phyloP scores from a whole-genome alignment of 35 echinoderm and acorn worm species.

The Acanthaster planci region DNA sequence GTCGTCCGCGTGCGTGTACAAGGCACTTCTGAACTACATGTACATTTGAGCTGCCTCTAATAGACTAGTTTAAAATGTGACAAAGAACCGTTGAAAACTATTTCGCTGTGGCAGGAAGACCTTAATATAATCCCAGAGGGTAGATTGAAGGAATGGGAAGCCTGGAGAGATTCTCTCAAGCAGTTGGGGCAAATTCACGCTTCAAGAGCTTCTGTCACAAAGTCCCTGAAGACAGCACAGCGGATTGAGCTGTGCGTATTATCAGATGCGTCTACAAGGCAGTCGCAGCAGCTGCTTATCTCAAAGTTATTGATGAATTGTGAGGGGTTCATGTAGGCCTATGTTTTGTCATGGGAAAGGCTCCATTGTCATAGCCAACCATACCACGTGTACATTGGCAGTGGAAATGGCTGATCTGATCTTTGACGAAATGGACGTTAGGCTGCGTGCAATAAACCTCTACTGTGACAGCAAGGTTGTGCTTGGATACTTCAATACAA shows the following conservation, averaged over 20 bases:
- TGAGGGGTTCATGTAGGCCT: neutral
- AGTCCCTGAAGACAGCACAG: neutral
- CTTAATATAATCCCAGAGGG: slow-evolving; percentile 27
- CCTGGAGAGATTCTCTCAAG: slow-evolving; percentile 17
- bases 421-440: too few relatives aligned
- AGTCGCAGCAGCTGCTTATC: slow-evolving; percentile 41
- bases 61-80: too few relatives aligned
- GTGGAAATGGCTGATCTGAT: too few relatives aligned
- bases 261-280: slow-evolving; percentile 41
- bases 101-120: slow-evolving; percentile 44
- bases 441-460: too few relatives aligned
- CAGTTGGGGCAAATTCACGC: neutral
- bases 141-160: neutral
- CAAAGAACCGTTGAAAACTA: slow-evolving; percentile 37
- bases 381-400: slow-evolving; percentile 43
- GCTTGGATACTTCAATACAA: too few relatives aligned
- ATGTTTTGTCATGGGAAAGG: slow-evolving; percentile 52
- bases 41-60: too few relatives aligned
- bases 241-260: slow-evolving; percentile 51
- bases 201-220: neutral
- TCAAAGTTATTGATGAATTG: slow-evolving; percentile 36
- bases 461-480: too few relatives aligned
- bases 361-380: slow-evolving; percentile 59
- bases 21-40: too few relatives aligned
- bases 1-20: too few relatives aligned